Percentiles rank a stretch among this genome's conserved stretches.
Conservation (phyloP, 2,113 vertebrate species). For the Urocynchramus pylzowi region DNA sequence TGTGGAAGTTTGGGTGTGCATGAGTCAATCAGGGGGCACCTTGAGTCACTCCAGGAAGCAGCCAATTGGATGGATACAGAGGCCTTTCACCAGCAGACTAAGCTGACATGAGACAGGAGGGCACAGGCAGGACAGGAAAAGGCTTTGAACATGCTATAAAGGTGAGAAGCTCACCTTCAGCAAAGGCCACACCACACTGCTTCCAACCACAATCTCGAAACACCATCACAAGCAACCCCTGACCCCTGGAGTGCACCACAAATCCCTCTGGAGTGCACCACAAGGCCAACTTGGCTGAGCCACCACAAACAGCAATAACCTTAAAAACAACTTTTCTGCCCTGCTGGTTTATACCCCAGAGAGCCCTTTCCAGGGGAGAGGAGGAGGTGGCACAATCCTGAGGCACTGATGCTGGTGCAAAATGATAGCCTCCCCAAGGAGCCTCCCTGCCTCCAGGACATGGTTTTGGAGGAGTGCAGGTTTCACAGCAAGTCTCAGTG, state of each 20-base stretch:
- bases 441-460: background rate
- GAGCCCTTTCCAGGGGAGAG: background rate
- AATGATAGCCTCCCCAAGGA: background rate
- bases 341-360: background rate
- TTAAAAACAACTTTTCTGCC: background rate
- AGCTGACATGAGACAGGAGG: background rate
- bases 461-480: background rate
- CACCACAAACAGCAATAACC: background rate
- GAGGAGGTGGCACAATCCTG: rapidly evolving
- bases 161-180: background rate
- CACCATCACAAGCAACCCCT: background rate
- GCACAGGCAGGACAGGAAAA: background rate
- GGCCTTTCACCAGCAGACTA: background rate
- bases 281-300: rapidly evolving
- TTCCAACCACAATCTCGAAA: background rate
- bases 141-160: background rate
- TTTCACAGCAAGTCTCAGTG: background rate
- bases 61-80: rapidly evolving
- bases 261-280: background rate
- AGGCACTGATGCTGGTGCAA: background rate
- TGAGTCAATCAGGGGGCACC: background rate
- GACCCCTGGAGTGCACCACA: too few species aligned
- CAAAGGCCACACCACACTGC: rapidly evolving
- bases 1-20: background rate
- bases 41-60: background rate